These are phyloP conservation scores for Eriocheir sinensis DNA, from an alignment of 1,140 invertebrate genomes.

Conservation along the genomic window DNA sequence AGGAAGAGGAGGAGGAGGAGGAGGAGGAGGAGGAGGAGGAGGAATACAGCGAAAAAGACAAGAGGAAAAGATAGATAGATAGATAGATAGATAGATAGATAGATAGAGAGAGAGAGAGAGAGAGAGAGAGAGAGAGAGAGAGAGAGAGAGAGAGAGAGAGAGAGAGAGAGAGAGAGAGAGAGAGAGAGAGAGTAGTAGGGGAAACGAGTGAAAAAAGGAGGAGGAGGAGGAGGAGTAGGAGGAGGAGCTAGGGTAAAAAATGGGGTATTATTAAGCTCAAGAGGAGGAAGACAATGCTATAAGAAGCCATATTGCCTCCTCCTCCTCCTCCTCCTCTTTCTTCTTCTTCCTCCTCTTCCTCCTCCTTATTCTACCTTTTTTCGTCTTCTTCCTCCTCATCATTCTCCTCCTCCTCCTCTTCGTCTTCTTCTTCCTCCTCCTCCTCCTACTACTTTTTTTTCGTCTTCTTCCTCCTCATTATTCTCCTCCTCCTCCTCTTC, in stretches of 20 bases:
- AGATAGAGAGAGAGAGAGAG: conserved; percentile 9
- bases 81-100: too few relatives aligned
- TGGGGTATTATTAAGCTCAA: background rate
- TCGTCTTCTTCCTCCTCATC: background rate
- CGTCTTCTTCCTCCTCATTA: too few relatives aligned
- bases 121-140: conserved; percentile 38
- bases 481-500: too few relatives aligned
- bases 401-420: background rate
- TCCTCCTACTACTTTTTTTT: too few relatives aligned
- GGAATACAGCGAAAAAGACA: background rate
- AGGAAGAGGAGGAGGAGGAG: conserved; percentile 18
- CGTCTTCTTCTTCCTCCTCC: too few relatives aligned
- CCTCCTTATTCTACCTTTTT: background rate
- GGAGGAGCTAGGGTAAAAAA: background rate
- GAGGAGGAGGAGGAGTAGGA: conserved; percentile 16
- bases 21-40: too few relatives aligned
- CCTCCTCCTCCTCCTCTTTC: background rate
- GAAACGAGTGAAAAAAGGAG: too few relatives aligned
- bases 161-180: conserved; percentile 39
- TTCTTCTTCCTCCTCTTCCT: background rate
- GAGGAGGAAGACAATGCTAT: too few relatives aligned
- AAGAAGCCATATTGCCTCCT: too few relatives aligned
- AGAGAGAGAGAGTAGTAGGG: too few relatives aligned
- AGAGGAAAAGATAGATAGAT: background rate
- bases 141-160: conserved; percentile 19